Percentiles rank a stretch among this genome's conserved stretches.
These are phyloP conservation scores for Galendromus occidentalis DNA, from an alignment of 1,140 invertebrate genomes.

Conservation along the genomic window DNA sequence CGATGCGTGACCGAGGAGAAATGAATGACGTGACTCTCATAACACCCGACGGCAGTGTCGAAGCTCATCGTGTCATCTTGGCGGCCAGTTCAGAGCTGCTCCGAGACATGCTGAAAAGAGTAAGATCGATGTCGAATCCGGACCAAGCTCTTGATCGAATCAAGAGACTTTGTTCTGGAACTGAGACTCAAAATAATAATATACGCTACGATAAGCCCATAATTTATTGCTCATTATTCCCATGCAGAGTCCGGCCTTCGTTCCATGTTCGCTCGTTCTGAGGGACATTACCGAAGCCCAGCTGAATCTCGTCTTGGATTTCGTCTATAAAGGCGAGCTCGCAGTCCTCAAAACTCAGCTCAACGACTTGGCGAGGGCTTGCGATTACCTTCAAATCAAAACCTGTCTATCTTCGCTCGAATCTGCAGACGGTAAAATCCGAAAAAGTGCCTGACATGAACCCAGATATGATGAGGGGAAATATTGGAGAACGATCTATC, in stretches of 20 bases:
- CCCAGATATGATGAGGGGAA: too few relatives aligned
- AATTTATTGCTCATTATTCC: too few relatives aligned
- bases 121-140: background rate
- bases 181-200: too few relatives aligned
- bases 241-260: background rate
- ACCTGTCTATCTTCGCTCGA: too few relatives aligned
- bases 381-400: constrained; percentile 4
- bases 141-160: too few relatives aligned
- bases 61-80: background rate
- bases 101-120: background rate
- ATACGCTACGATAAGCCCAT: too few relatives aligned
- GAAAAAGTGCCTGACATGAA: too few relatives aligned
- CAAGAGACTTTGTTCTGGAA: too few relatives aligned
- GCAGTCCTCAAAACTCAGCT: background rate
- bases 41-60: background rate
- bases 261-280: background rate
- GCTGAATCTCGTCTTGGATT: background rate
- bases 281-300: background rate
- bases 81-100: background rate
- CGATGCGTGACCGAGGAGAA: background rate
- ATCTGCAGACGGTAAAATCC: too few relatives aligned
- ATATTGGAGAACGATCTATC: too few relatives aligned
- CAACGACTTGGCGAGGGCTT: background rate
- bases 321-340: background rate
- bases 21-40: background rate